phyloP scores from a whole-genome alignment of 1,140 invertebrate genomes.

The Cydia pomonella region DNA sequence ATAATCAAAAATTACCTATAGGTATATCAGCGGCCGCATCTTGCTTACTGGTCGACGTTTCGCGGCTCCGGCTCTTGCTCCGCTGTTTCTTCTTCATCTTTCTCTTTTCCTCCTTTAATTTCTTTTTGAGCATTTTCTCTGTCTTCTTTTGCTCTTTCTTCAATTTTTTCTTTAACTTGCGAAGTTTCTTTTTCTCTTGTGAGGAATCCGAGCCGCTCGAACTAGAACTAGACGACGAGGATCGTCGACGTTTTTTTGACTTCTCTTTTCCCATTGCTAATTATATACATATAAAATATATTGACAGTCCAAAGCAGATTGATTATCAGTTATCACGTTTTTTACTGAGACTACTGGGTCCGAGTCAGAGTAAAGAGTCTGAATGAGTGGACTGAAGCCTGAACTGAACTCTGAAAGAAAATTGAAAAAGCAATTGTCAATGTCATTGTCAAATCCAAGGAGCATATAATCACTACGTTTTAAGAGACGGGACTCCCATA shows the following conservation, averaged over 20 bases:
- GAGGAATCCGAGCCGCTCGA: constrained; percentile 61
- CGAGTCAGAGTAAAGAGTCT: no score
- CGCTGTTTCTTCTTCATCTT: constrained; percentile 65
- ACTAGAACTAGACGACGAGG: constrained; percentile 52
- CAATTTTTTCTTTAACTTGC: constrained; percentile 76
- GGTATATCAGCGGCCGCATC: constrained; percentile 73
- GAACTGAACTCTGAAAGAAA: not conserved
- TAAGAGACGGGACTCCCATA: no score
- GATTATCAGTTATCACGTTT: no score
- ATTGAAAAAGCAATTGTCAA: not conserved
- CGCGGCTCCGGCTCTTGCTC: constrained; percentile 50
- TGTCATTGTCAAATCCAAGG: no score
- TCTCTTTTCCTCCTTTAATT: constrained; percentile 70
- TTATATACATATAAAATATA: not conserved
- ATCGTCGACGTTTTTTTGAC: constrained; percentile 62
- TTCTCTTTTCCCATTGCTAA: constrained; percentile 68
- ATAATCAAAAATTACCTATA: constrained; percentile 63
- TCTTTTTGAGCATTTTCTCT: constrained; percentile 73
- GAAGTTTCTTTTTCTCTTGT: constrained; percentile 68
- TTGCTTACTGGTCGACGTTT: constrained; percentile 42
- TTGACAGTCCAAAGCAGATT: no score
- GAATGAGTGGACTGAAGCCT: not conserved
- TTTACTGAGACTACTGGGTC: no score
- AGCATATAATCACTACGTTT: no score
- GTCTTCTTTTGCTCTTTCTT: constrained; percentile 75